phyloP scores from a whole-genome alignment of 2,797 vertebrate genomes.

The Potorous gilbertii region DNA sequence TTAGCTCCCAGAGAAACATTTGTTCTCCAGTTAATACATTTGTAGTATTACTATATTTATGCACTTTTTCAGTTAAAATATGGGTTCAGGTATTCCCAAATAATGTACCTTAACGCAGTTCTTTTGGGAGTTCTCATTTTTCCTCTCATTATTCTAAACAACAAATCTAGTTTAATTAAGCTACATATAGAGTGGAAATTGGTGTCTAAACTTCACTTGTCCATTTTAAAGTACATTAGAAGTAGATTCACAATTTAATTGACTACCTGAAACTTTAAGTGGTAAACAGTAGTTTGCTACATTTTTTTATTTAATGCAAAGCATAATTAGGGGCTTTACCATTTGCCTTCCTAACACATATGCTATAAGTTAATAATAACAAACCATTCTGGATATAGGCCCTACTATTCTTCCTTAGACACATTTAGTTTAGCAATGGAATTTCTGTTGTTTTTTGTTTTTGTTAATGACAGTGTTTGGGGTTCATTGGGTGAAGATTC shows the following conservation, averaged over 20 bases:
- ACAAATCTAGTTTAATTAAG: constrained; percentile 84
- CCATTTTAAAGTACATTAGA: constrained; percentile 69
- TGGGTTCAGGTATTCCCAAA: constrained; percentile 83
- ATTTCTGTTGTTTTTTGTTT: constrained; percentile 70
- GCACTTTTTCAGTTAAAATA: constrained; percentile 86
- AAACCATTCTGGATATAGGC: constrained; percentile 75
- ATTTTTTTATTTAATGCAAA: constrained; percentile 80
- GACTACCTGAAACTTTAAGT: constrained; percentile 79
- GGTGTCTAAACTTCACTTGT: constrained; percentile 80
- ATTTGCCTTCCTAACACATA: constrained; percentile 81
- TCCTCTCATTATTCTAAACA: constrained; percentile 81
- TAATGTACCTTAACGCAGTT: constrained; percentile 79
- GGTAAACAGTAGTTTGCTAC: constrained; percentile 66
- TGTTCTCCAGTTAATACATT: constrained; percentile 83
- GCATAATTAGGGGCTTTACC: constrained; percentile 75
- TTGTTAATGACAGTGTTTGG: constrained; percentile 82
- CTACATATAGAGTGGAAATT: constrained; percentile 82
- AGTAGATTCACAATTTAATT: constrained; percentile 70
- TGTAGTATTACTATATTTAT: constrained; percentile 87
- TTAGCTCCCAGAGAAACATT: constrained; percentile 80
- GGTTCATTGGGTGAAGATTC: constrained; percentile 85
- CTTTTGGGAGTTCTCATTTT: constrained; percentile 74
- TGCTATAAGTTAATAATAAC: constrained; percentile 80
- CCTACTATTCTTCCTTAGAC: constrained; percentile 77
- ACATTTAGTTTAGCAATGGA: constrained; percentile 79